Evolutionary conservation across 2,113 vertebrate species (phyloP).

Genomic region (Grus americana): DNA sequence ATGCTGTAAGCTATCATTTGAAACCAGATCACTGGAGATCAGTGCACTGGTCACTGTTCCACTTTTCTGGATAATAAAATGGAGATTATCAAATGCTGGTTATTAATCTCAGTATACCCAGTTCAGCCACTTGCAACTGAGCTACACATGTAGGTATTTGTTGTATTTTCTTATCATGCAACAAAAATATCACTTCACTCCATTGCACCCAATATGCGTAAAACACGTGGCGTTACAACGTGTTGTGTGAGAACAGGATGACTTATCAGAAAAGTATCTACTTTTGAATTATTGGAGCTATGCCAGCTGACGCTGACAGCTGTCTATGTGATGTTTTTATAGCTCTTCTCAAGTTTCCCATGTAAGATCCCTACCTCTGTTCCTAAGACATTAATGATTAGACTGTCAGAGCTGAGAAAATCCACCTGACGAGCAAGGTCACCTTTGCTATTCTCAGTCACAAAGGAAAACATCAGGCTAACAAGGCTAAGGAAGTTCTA

Average conservation of each 20-base stretch:
- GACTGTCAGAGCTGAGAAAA: slow-evolving; percentile 51
- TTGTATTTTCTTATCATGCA: neutral
- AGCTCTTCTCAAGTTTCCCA: neutral
- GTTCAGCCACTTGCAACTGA: neutral
- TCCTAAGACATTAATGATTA: slow-evolving; percentile 60
- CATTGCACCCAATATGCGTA: neutral
- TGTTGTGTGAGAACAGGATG: neutral
- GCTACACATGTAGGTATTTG: neutral
- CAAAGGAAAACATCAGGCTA: slow-evolving; percentile 30
- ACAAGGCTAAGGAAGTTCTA: slow-evolving; percentile 23
- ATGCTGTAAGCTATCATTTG: neutral
- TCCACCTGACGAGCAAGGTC: slow-evolving; percentile 44
- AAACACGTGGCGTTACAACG: neutral
- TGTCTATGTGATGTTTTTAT: slow-evolving; percentile 4
- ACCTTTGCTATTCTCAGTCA: neutral
- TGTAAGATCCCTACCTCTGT: slow-evolving; percentile 30
- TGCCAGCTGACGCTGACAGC: slow-evolving; percentile 33
- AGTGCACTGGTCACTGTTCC: neutral
- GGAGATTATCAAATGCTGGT: neutral
- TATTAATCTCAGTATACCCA: neutral
- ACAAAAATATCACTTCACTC: neutral
- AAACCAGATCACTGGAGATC: neutral
- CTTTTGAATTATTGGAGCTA: slow-evolving; percentile 3
- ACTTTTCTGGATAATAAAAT: neutral
- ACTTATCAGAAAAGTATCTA: neutral